Evolutionary conservation across 2,113 vertebrate species (phyloP).

Genomic region (Scalopus aquaticus): DNA sequence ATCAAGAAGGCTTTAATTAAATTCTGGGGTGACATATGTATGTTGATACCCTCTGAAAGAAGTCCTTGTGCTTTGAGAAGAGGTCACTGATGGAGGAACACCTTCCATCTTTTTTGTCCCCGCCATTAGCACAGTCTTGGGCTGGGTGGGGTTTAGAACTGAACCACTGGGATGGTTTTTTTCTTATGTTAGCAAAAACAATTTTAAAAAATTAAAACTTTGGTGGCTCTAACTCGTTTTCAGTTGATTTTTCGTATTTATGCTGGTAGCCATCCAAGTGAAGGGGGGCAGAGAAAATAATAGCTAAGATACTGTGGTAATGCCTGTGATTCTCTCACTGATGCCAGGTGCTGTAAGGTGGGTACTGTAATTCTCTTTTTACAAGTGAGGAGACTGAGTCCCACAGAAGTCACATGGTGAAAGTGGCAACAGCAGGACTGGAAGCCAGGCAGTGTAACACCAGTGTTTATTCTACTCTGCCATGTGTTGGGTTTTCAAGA

Average conservation of each 20-base stretch:
- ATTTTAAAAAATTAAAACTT: slow-evolving; percentile 6
- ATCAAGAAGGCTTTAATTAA: slow-evolving; percentile 10
- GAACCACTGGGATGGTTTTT: not conserved
- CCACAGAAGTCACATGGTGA: not conserved
- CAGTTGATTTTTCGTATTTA: slow-evolving; percentile 1
- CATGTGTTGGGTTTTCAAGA: not conserved
- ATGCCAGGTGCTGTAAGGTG: not conserved
- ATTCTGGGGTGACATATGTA: not conserved
- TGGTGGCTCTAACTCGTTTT: not conserved
- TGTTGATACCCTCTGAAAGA: not conserved
- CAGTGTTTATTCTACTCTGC: not conserved
- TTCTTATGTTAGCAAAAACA: slow-evolving; percentile 22
- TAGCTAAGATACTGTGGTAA: not conserved
- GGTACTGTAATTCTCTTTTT: not conserved
- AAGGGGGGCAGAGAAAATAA: not conserved
- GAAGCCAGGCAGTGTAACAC: not conserved
- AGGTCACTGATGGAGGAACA: not conserved
- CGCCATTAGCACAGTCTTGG: not conserved
- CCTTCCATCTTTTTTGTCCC: not conserved
- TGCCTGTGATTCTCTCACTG: not conserved
- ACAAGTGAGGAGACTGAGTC: not conserved
- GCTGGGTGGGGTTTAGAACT: not conserved
- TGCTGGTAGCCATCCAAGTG: not conserved
- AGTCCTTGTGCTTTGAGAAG: not conserved
- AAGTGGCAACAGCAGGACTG: not conserved